A percentile compares a stretch with the other conserved stretches of the same genome.
These are phyloP conservation scores for Eulemur coronatus DNA, from an alignment of 2,797 vertebrate genomes.

Conservation along the genomic window DNA sequence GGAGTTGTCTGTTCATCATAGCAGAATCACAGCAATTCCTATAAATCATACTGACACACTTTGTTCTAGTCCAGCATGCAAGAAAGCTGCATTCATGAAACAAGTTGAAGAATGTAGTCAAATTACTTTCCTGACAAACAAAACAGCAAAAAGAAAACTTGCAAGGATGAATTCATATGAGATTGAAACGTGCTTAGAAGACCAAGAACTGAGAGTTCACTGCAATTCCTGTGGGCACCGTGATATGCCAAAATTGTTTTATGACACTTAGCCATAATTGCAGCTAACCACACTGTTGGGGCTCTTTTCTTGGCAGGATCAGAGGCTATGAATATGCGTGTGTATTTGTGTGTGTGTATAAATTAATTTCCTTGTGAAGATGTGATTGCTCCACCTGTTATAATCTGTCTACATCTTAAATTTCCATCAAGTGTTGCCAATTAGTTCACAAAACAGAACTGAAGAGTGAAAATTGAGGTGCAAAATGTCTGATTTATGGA, in stretches of 20 bases:
- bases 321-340: conserved; percentile 59
- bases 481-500: conserved; percentile 81
- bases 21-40: conserved; percentile 26
- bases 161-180: conserved; percentile 72
- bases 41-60: conserved; percentile 76
- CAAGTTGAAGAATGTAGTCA: conserved; percentile 57
- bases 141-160: conserved; percentile 70
- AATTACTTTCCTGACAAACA: conserved; percentile 78
- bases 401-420: conserved; percentile 78
- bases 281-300: conserved; percentile 78
- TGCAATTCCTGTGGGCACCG: conserved; percentile 67
- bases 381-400: conserved; percentile 81
- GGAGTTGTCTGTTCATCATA: background rate
- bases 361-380: conserved; percentile 84
- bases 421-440: conserved; percentile 79
- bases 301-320: conserved; percentile 76
- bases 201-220: conserved; percentile 49
- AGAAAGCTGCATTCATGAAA: conserved; percentile 72
- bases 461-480: conserved; percentile 80
- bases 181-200: conserved; percentile 73
- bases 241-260: conserved; percentile 75
- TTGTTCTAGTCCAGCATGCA: conserved; percentile 76
- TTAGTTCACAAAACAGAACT: conserved; percentile 82
- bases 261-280: conserved; percentile 81
- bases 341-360: conserved; percentile 65